Base-by-base conservation (phyloP, 2,888 invertebrate genomes). In the Escarpia spicata region DNA sequence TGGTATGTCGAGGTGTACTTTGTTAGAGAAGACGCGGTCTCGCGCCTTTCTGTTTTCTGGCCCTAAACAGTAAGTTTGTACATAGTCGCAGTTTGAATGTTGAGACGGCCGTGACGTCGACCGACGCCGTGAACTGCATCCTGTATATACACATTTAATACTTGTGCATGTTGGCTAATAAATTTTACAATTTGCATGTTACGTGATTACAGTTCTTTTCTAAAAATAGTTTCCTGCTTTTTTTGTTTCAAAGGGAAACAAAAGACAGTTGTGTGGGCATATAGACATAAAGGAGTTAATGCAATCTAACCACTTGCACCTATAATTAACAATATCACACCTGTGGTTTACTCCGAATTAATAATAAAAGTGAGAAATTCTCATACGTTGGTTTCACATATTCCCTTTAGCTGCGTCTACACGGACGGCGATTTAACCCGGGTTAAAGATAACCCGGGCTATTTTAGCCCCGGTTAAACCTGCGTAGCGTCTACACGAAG, bases 1-100 rank as follows among this genome's bases (percentile, higher is more conserved):
- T 75, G 26, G 19, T 75, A 26, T 75, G 75, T 75, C 75, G 26
- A 75, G 26, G 26, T 75, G 75, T 75, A 75, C 19, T 75, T 75
- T 75, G 75, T 75, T 75, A 75, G 75, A 75, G 75, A 75, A 75
- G 75, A 75, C 75, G 19, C 52, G 3, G 2, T 52, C 10, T 52
- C 52, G 52, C 52, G 52, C 3, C 12, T 9, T 52, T 52, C 52
- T 52, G 52, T 52, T 52, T 9, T 52, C 3, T 52, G 10, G 12
- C 52, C 9, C 52, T 52, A 52, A 52, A 52, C 52, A 52, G 52
- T 75, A 75, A 75, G 75, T 75, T 75, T 75, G 75, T 75, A 75
- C 75, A 75, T 75, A 75, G 26, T 75, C 75, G 75, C 75, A 75
- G 75, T 75, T 75, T 75, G 75, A 75, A 75, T 75, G 75, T 75